Percentiles rank a stretch among this genome's conserved stretches.
These are phyloP conservation scores for Rugalucina vietnamica DNA, from an alignment of 2,888 invertebrate species.

Conservation along the genomic window DNA sequence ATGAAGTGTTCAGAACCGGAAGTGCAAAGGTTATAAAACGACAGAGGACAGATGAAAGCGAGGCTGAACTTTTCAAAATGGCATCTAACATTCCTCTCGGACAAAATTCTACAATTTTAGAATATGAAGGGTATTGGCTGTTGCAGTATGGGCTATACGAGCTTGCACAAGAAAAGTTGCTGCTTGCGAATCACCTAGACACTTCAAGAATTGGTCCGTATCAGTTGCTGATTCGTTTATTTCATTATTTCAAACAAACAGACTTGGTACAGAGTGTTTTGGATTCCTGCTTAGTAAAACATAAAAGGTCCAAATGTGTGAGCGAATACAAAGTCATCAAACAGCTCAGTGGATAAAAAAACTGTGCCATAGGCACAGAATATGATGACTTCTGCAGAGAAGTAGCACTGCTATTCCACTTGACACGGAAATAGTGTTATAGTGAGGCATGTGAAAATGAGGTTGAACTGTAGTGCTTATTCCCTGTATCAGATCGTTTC, in stretches of 20 bases:
- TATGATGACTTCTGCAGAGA: too few species aligned
- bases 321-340: slow-evolving; percentile 2
- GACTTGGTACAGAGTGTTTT: slow-evolving; percentile 28
- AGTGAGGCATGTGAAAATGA: too few species aligned
- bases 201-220: slow-evolving; percentile 56
- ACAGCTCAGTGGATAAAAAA: too few species aligned
- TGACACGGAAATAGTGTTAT: too few species aligned
- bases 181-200: slow-evolving; percentile 55
- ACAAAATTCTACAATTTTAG: slow-evolving; percentile 71
- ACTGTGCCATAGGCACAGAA: too few species aligned
- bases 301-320: slow-evolving; percentile 24
- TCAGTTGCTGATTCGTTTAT: slow-evolving; percentile 63
- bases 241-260: background rate
- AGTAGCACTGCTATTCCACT: too few species aligned
- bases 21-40: slow-evolving; percentile 71
- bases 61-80: slow-evolving; percentile 41
- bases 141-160: slow-evolving; percentile 64
- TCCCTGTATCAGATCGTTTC: too few species aligned
- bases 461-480: too few species aligned
- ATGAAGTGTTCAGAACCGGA: slow-evolving; percentile 69
- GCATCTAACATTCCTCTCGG: slow-evolving; percentile 60
- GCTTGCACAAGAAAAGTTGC: slow-evolving; percentile 64
- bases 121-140: slow-evolving; percentile 75
- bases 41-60: slow-evolving; percentile 32
- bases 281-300: slow-evolving; percentile 33